A percentile compares a stretch with the other conserved stretches of the same genome.
Conservation (phyloP, 2,888 invertebrate species). For the Neoaliturus tenellus region DNA sequence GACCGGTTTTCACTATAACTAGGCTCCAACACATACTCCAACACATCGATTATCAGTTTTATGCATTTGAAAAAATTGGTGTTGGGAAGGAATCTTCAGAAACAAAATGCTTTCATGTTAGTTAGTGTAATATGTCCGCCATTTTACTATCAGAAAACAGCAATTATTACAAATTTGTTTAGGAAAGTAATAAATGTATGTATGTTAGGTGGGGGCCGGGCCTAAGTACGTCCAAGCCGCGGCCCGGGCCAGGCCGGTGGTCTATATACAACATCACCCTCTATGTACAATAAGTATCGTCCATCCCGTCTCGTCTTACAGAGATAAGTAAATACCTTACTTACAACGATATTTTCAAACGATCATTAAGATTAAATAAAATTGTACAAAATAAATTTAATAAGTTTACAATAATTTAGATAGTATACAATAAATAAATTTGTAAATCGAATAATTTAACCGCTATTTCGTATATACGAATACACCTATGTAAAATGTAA, state of each 20-base stretch:
- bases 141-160: slow-evolving; percentile 47
- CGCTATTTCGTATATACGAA: slow-evolving; percentile 50
- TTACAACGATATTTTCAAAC: slow-evolving; percentile 47
- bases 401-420: slow-evolving; percentile 53
- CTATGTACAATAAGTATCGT: slow-evolving; percentile 56
- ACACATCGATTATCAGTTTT: slow-evolving; percentile 42
- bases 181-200: slow-evolving; percentile 52
- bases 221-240: slow-evolving; percentile 41
- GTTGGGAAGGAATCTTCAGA: slow-evolving; percentile 55
- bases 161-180: slow-evolving; percentile 52
- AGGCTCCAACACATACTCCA: not conserved
- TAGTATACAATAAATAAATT: slow-evolving; percentile 53
- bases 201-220: slow-evolving; percentile 32
- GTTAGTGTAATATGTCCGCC: slow-evolving; percentile 51
- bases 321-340: slow-evolving; percentile 48
- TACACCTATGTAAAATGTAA: slow-evolving; percentile 50
- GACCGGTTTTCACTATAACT: slow-evolving; percentile 19
- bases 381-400: slow-evolving; percentile 51
- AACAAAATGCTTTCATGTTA: slow-evolving; percentile 37
- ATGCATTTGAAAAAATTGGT: slow-evolving; percentile 49
- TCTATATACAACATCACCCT: slow-evolving; percentile 49
- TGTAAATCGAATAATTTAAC: slow-evolving; percentile 48
- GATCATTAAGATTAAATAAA: slow-evolving; percentile 47
- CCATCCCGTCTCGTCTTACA: slow-evolving; percentile 37
- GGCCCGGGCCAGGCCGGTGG: slow-evolving; percentile 48